A percentile compares a stretch with the other conserved stretches of the same genome.
Conservation (phyloP, 2,797 vertebrate species). For the Chelidonichthys spinosus region DNA sequence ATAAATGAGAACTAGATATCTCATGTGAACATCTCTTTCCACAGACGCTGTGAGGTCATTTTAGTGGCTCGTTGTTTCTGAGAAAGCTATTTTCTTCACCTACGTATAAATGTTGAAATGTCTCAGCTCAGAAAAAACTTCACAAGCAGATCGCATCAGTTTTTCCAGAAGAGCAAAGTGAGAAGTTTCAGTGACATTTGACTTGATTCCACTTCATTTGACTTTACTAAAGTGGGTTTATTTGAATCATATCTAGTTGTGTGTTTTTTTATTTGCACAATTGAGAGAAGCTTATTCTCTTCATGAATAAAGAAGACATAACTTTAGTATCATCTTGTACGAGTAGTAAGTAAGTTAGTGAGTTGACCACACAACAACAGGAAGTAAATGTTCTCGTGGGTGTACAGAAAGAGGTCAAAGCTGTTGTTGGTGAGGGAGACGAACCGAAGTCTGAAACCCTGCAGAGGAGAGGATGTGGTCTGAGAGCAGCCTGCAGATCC, state of each 20-base stretch:
- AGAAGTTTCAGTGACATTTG: background rate
- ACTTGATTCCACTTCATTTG: background rate
- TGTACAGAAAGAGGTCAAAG: slow-evolving; percentile 40
- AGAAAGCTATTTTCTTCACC: slow-evolving; percentile 17
- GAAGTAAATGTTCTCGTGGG: slow-evolving; percentile 25
- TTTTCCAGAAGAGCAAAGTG: slow-evolving; percentile 9
- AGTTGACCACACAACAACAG: slow-evolving; percentile 32
- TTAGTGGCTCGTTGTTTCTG: slow-evolving; percentile 29
- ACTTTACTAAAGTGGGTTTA: background rate
- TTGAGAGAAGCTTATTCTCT: background rate
- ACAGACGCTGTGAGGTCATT: slow-evolving; percentile 18
- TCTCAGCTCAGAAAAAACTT: background rate
- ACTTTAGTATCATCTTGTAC: background rate
- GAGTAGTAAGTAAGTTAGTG: background rate
- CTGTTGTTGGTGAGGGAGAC: slow-evolving; percentile 21
- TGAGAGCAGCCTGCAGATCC: slow-evolving; percentile 44
- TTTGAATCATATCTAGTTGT: background rate
- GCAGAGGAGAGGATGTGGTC: slow-evolving; percentile 74
- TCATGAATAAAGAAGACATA: background rate
- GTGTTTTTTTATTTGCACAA: no score
- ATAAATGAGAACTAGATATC: background rate
- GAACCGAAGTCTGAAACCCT: background rate
- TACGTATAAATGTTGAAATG: background rate
- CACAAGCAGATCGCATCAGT: background rate
- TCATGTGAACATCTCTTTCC: slow-evolving; percentile 20